Conservation (phyloP, 2,888 invertebrate species). For the Drosophila pseudotalamancana region DNA sequence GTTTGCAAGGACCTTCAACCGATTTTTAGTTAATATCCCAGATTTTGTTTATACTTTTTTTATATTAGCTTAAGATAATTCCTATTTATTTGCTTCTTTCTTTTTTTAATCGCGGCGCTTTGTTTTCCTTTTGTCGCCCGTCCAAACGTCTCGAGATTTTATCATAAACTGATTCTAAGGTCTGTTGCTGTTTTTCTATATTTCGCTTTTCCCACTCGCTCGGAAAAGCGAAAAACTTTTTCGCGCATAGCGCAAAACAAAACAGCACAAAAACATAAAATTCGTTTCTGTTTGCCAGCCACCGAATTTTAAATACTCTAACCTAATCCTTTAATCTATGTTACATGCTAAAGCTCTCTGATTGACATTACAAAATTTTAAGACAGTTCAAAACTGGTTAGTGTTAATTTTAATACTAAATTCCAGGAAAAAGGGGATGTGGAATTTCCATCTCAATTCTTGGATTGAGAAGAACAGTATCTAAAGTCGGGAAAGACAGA, state of each 20-base stretch:
- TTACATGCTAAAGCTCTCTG: too few relatives aligned
- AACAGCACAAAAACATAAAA: slow-evolving; percentile 42
- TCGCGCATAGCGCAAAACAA: slow-evolving; percentile 57
- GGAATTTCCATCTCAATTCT: too few relatives aligned
- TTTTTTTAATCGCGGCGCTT: slow-evolving; percentile 19
- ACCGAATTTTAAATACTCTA: slow-evolving; percentile 18
- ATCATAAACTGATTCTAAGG: slow-evolving; percentile 82
- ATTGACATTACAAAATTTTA: too few relatives aligned
- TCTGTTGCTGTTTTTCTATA: slow-evolving; percentile 53
- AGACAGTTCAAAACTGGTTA: too few relatives aligned
- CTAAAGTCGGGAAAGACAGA: too few relatives aligned
- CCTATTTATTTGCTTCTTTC: slow-evolving; percentile 7
- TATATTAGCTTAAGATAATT: background rate
- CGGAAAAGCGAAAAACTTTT: slow-evolving; percentile 61
- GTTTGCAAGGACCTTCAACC: slow-evolving; percentile 42
- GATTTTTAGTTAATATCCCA: slow-evolving; percentile 1
- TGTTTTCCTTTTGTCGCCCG: slow-evolving; percentile 56
- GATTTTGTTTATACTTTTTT: background rate
- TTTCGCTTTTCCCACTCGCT: slow-evolving; percentile 38
- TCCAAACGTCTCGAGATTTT: slow-evolving; percentile 82
- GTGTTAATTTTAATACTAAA: too few relatives aligned
- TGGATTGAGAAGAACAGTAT: too few relatives aligned
- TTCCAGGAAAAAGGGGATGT: too few relatives aligned
- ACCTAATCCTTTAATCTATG: too few relatives aligned
- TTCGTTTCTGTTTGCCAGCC: too few relatives aligned